Percentiles rank a stretch among this genome's conserved stretches.
Conservation (phyloP, 2,113 vertebrate genomes). For the Bufo bufo region DNA sequence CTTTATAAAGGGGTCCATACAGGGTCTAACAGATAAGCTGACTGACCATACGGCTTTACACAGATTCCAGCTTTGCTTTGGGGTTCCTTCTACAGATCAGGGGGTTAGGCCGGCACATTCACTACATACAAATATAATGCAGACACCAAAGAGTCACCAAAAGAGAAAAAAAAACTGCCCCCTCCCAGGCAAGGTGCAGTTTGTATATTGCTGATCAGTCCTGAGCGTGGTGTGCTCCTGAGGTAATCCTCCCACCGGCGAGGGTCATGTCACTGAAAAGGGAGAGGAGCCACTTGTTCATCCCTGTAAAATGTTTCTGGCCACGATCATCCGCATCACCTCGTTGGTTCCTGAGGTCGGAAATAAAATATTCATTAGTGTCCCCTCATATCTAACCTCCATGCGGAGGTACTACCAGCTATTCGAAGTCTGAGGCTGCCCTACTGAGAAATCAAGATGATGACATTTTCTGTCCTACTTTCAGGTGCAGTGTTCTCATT, state of each 20-base stretch:
- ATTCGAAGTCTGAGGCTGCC: neutral
- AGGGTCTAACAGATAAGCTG: no score
- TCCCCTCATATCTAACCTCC: neutral
- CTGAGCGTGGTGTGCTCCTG: neutral
- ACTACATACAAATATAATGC: neutral
- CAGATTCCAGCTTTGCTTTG: neutral
- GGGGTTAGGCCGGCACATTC: neutral
- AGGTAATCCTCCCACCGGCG: no score
- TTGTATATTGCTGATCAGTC: neutral
- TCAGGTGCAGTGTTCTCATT: no score
- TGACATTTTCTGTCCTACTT: no score
- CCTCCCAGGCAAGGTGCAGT: neutral
- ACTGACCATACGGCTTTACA: neutral
- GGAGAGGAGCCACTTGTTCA: constrained; percentile 48
- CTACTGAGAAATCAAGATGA: no score
- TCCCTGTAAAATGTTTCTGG: constrained; percentile 80
- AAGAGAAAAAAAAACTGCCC: neutral
- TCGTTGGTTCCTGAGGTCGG: constrained; percentile 86
- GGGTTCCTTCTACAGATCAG: neutral
- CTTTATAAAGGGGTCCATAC: no score
- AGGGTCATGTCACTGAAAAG: neutral
- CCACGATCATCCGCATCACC: constrained; percentile 95
- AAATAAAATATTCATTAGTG: constrained; percentile 6
- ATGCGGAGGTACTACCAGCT: neutral
- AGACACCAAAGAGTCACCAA: neutral